Conservation (phyloP, 2,888 invertebrate species). For the Parnassius smintheus region DNA sequence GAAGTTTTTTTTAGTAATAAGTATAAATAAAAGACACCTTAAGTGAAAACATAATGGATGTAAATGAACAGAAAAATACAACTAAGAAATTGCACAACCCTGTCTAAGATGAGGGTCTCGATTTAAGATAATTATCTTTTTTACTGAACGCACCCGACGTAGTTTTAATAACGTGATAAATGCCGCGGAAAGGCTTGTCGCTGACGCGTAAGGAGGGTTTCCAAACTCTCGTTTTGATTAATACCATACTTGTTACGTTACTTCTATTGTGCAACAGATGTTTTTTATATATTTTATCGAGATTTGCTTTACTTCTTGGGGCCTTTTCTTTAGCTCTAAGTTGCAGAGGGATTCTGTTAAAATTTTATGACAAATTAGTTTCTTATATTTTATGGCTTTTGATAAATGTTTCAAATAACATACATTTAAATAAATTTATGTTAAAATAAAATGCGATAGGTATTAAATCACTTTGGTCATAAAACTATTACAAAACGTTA, state of each 20-base stretch:
- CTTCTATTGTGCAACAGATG: slow-evolving; percentile 70
- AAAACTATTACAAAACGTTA: too few relatives aligned
- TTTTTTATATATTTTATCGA: slow-evolving; percentile 67
- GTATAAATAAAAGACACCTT: too few relatives aligned
- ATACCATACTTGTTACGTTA: slow-evolving; percentile 63
- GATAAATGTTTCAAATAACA: too few relatives aligned
- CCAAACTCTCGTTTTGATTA: slow-evolving; percentile 54
- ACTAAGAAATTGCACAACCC: slow-evolving; percentile 50
- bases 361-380: not conserved
- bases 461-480: too few relatives aligned
- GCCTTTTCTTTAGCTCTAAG: slow-evolving; percentile 34
- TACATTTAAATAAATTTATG: too few relatives aligned
- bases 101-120: slow-evolving; percentile 69
- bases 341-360: slow-evolving; percentile 45
- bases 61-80: too few relatives aligned
- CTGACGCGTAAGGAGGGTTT: slow-evolving; percentile 71
- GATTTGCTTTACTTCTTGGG: slow-evolving; percentile 33
- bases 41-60: too few relatives aligned
- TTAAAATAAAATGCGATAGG: too few relatives aligned
- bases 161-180: slow-evolving; percentile 79
- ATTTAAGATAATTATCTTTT: slow-evolving; percentile 80
- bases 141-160: slow-evolving; percentile 71
- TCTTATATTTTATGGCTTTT: too few relatives aligned
- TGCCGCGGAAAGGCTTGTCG: slow-evolving; percentile 78
- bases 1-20: too few relatives aligned